A percentile compares a stretch with the other conserved stretches of the same genome.
Evolutionary conservation across 2,797 vertebrate species (phyloP).

Genomic region (Phalanger gymnotis): DNA sequence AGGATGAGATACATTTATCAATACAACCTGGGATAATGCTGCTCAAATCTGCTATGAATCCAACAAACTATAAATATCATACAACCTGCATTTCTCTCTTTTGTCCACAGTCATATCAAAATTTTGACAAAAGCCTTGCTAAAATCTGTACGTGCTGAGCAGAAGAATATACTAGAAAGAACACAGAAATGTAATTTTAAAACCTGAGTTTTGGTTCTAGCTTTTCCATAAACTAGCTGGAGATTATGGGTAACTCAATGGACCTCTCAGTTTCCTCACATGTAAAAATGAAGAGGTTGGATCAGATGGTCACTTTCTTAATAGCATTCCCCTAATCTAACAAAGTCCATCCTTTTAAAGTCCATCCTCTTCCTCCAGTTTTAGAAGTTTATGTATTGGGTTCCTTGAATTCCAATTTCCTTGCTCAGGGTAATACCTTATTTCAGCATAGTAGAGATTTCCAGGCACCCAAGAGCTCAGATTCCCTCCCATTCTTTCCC

Average conservation of each 20-base stretch:
- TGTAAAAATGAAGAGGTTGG: neutral
- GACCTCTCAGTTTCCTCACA: neutral
- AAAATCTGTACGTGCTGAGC: neutral
- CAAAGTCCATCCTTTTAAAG: neutral
- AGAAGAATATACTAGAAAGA: neutral
- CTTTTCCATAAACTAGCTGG: neutral
- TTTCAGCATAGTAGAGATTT: conserved; percentile 31
- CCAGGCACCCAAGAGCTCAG: conserved; percentile 46
- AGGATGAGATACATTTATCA: neutral
- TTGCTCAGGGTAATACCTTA: neutral
- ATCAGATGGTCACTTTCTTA: neutral
- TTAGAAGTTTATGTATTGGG: conserved; percentile 5
- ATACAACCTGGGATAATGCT: neutral
- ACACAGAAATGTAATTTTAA: neutral
- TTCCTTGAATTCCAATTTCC: neutral
- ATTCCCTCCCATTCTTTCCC: conserved; percentile 68
- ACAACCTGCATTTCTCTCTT: neutral
- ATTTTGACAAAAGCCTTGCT: neutral
- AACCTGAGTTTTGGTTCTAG: neutral
- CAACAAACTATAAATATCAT: neutral
- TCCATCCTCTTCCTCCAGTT: conserved; percentile 6
- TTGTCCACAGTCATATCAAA: neutral
- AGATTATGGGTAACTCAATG: neutral
- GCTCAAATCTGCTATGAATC: neutral
- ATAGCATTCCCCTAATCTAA: neutral